A percentile compares a stretch with the other conserved stretches of the same genome.
Conservation (phyloP, 2,797 vertebrate genomes). For the Acomys russatus region DNA sequence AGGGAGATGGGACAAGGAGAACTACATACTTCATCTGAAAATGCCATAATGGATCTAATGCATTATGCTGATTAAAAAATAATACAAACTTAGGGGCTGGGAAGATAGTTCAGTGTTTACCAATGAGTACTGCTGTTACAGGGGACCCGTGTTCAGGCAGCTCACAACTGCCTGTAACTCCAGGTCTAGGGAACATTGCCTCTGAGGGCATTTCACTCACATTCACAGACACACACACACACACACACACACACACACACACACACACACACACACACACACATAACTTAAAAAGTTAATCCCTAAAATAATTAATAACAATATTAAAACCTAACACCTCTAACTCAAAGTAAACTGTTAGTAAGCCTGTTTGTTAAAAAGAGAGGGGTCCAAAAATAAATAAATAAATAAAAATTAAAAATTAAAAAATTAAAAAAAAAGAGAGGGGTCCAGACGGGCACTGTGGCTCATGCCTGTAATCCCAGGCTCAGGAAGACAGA, state of each 20-base stretch:
- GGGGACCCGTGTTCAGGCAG: background rate
- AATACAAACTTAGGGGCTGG: background rate
- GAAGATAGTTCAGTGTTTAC: background rate
- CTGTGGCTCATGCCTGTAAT: too few species aligned
- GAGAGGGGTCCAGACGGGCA: background rate
- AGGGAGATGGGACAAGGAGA: background rate
- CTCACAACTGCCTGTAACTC: background rate
- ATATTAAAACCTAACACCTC: background rate
- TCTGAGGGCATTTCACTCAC: background rate
- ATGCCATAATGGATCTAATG: background rate
- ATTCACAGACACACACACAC: background rate
- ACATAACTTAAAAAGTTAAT: background rate
- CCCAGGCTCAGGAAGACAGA: too few species aligned
- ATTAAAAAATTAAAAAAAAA: too few species aligned
- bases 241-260: background rate
- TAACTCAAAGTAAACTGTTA: slow-evolving; percentile 13
- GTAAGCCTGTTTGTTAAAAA: background rate
- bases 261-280: background rate
- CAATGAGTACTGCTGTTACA: background rate
- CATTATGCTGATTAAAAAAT: background rate
- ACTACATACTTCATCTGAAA: background rate
- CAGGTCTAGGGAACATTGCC: background rate
- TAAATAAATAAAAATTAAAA: too few species aligned
- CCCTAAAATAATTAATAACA: background rate
- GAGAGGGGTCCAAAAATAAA: background rate